Evolutionary conservation across 1,140 invertebrate genomes (phyloP).

Genomic region (Nasonia longicornis): DNA sequence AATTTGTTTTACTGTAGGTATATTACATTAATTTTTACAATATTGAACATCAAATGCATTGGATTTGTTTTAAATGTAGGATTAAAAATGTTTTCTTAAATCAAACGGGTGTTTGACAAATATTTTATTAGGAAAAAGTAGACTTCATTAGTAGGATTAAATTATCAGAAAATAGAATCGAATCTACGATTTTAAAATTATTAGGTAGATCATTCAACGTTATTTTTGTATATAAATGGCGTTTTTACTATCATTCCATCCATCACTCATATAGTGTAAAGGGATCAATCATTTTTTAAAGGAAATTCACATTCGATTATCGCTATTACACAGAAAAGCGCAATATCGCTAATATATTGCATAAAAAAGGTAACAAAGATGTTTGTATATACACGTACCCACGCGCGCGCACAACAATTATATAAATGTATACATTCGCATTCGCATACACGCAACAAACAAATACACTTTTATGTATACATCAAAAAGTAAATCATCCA

Average conservation of each 20-base stretch:
- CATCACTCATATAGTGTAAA: slow-evolving; percentile 22
- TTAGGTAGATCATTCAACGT: slow-evolving; percentile 30
- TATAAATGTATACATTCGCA: neutral
- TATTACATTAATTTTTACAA: neutral
- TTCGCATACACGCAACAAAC: slow-evolving; percentile 2
- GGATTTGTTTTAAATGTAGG: neutral
- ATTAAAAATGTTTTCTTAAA: slow-evolving; percentile 33
- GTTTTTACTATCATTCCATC: slow-evolving; percentile 26
- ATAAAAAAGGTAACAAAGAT: slow-evolving; percentile 2
- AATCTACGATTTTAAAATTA: slow-evolving; percentile 23
- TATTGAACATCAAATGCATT: neutral
- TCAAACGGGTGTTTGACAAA: neutral
- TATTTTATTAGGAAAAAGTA: slow-evolving; percentile 19
- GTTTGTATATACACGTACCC: slow-evolving; percentile 38
- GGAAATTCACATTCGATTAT: slow-evolving; percentile 7
- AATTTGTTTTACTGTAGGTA: neutral
- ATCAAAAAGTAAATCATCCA: slow-evolving; percentile 1
- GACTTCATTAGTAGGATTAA: neutral
- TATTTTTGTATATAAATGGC: slow-evolving; percentile 41
- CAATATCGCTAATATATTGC: slow-evolving; percentile 29
- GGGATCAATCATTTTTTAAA: slow-evolving; percentile 18
- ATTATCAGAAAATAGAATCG: slow-evolving; percentile 5
- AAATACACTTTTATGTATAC: slow-evolving; percentile 6
- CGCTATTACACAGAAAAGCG: neutral
- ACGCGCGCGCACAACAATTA: neutral